Base-by-base conservation (phyloP, 2,797 vertebrate genomes). In the Gouania willdenowi region DNA sequence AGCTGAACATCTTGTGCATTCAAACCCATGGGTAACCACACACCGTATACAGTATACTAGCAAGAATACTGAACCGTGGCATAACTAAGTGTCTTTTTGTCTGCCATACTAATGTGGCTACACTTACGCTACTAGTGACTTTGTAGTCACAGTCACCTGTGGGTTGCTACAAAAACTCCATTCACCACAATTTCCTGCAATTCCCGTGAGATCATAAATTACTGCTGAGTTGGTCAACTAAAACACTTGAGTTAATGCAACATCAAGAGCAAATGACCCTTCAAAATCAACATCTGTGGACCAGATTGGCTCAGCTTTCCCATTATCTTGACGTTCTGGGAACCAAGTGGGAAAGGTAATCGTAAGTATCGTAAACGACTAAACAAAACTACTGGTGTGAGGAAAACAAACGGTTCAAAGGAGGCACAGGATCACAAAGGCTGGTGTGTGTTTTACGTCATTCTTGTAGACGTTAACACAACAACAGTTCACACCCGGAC, bases 251-350 rank as follows among this genome's bases (percentile, higher is more conserved):
- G 69, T 68, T 84, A 81, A 79, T 82, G 68, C 55, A 77, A 75
- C 71, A 68, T 77, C 73, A 67, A 73, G 72, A 80, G 55, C 45
- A 82, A 87, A 82, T 77, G 77, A 82, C 46, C 79, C 69, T 75
- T 76, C 53, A 64, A 81, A n/a, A 78, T 77, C 59, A 81, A 74
- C 85, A 89, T 86, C 79, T 89, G 86, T 43, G 45, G 26, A 19
- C 77, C 79, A 74, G 49, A 73, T 53, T 73, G 46, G 47, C 22
- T 20, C 33, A 37, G 20, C 46, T 55, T 64, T 16, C 36, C 37
- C 2, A 64, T 78, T 79, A 63, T 51, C 39, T 37, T 15, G 11
- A 26, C 57, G 50, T 13, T 48, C 50, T 71, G 59, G 35, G 13
- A 34, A 14, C 47, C 71, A 78, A 74, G 77, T 71, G 65, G 71